Base-by-base conservation (phyloP, 2,113 vertebrate genomes). In the Bucco capensis region DNA sequence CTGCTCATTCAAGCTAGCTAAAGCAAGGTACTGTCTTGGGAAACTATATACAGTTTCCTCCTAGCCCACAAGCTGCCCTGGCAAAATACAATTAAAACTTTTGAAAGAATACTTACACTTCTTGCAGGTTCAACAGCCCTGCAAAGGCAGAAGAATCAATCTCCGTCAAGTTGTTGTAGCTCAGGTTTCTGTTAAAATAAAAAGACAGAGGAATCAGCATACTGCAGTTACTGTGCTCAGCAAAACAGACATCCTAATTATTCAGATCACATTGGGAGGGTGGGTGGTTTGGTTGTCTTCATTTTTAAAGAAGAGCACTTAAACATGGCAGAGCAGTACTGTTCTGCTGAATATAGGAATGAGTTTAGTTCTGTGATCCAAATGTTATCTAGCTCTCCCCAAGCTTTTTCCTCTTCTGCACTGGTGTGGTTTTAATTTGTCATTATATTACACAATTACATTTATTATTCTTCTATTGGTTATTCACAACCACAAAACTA, bases 161-260 rank as follows among this genome's bases (percentile, higher is more conserved):
- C 97, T 97, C 96, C 0, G 97, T 96, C 97, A 99, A 96, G 95
- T 98, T 99, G 97, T 99, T 99, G 97, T 98, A 97, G 97, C 99
- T 98, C 93, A 99, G 98, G 96, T 99, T 99, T 98, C 99, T 99
- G 98, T 92, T 80, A 96, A 96, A 94, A 88, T 71, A 83, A 93
- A 64, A 90, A 92, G 75, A 94, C 31, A 95, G 73, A 7, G 7
- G 75, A 38, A 94, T 96, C 81, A 95, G 96, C 94, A 94, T 9
- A 56, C 33, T 78, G 30, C 42, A 83, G 66, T 77, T 70, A 89
- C 54, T 15, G 10, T 19, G n/a, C 31, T 95, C 91, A 96, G 90
- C 83, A 96, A 81, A 94, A 92, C 14, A 64, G 49, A 33, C 8
- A 4, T 74, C 64, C 66, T 69, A 71, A 93, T 95, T 90, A 96